phyloP scores from a whole-genome alignment of 2,888 invertebrate species.

The Pyralis farinalis region DNA sequence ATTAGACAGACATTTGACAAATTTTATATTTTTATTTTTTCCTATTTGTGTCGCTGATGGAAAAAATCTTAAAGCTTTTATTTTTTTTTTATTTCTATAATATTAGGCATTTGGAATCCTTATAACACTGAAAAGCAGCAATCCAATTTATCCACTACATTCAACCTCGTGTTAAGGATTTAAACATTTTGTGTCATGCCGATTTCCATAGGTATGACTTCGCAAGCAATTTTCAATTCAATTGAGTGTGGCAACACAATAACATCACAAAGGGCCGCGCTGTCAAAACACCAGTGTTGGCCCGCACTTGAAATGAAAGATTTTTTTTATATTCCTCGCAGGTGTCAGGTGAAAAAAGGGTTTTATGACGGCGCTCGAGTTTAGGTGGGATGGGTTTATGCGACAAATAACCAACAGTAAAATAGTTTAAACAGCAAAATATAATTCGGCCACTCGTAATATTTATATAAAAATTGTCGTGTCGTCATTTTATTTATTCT shows the following conservation, averaged over 20 bases:
- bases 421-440: neutral
- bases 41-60: no score
- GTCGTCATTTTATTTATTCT: no score
- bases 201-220: constrained; percentile 3
- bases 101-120: no score
- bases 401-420: constrained; percentile 7
- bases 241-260: constrained; percentile 37
- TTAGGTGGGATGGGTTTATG: constrained; percentile 30
- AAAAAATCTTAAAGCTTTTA: no score
- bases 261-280: constrained; percentile 54
- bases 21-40: no score
- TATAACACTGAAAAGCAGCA: no score
- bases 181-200: neutral
- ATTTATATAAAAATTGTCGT: no score
- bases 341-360: constrained; percentile 58
- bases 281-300: constrained; percentile 69
- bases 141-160: neutral
- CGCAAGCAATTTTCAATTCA: constrained; percentile 26
- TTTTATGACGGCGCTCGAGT: constrained; percentile 67
- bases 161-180: neutral
- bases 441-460: no score
- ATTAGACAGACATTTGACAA: no score
- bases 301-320: constrained; percentile 29
- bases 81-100: no score
- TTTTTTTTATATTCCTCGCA: constrained; percentile 55